These are phyloP conservation scores for Lasioglossum oenotherae DNA, from an alignment of 2,888 invertebrate genomes.

Conservation along the genomic window DNA sequence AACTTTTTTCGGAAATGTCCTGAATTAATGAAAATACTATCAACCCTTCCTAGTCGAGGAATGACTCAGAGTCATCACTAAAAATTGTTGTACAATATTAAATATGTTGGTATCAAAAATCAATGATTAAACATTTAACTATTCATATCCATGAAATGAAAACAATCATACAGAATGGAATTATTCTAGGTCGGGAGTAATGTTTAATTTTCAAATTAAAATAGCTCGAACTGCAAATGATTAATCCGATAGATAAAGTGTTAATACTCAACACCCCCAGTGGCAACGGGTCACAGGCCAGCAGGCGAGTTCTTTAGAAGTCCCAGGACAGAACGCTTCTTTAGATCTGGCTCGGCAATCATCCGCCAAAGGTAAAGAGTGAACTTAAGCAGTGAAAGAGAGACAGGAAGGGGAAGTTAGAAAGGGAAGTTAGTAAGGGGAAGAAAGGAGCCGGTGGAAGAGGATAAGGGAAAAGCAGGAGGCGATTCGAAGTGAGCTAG, in stretches of 20 bases:
- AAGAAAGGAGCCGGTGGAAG: neutral
- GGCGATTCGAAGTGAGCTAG: neutral
- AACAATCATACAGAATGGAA: too few species aligned
- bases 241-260: neutral
- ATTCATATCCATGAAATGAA: too few species aligned
- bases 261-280: neutral
- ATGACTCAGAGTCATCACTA: too few species aligned
- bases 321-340: neutral
- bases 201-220: too few species aligned
- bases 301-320: neutral
- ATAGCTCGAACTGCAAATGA: too few species aligned
- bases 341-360: neutral
- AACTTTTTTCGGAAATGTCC: too few species aligned
- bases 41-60: too few species aligned
- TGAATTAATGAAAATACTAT: too few species aligned
- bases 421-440: neutral
- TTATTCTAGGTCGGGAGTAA: too few species aligned
- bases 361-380: neutral
- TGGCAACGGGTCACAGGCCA: neutral
- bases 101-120: too few species aligned
- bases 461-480: slow-evolving; percentile 14
- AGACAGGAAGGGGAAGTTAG: neutral
- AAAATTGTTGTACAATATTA: too few species aligned
- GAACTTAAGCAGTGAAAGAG: neutral
- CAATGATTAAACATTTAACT: too few species aligned